Evolutionary conservation across 2,113 vertebrate genomes (phyloP).

Genomic region (Gnathonemus echidnorhynchus): DNA sequence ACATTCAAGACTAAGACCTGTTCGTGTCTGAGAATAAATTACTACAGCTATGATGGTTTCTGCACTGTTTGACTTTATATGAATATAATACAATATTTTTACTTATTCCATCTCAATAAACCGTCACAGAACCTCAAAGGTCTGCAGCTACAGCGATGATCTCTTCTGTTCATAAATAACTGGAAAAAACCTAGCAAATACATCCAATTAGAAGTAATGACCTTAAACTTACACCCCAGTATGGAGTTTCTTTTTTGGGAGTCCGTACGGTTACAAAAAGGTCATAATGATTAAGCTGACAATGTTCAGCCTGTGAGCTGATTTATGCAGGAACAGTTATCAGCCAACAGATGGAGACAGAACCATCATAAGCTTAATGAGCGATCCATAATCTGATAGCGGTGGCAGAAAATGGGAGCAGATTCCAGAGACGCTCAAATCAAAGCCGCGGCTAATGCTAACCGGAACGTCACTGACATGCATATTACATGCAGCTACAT

Average conservation of each 20-base stretch:
- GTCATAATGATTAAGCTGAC: neutral
- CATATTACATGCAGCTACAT: neutral
- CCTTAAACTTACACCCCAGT: neutral
- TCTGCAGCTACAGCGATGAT: too few relatives aligned
- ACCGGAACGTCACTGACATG: neutral
- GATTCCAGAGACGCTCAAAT: neutral
- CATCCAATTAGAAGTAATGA: neutral
- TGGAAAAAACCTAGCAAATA: neutral
- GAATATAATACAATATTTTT: neutral
- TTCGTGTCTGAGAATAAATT: neutral
- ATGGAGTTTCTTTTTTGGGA: neutral
- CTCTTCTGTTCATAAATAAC: neutral
- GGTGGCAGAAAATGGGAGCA: neutral
- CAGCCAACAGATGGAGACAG: constrained; percentile 21
- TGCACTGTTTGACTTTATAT: neutral
- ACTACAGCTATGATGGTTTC: neutral
- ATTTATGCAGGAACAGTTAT: constrained; percentile 6
- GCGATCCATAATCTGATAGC: neutral
- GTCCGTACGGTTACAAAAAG: neutral
- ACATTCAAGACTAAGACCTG: neutral
- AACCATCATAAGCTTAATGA: neutral
- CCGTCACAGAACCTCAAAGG: neutral
- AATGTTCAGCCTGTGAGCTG: neutral
- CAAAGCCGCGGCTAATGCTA: neutral
- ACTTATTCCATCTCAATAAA: neutral